Conservation (phyloP, 2,797 vertebrate genomes). For the Pipistrellus nathusii region DNA sequence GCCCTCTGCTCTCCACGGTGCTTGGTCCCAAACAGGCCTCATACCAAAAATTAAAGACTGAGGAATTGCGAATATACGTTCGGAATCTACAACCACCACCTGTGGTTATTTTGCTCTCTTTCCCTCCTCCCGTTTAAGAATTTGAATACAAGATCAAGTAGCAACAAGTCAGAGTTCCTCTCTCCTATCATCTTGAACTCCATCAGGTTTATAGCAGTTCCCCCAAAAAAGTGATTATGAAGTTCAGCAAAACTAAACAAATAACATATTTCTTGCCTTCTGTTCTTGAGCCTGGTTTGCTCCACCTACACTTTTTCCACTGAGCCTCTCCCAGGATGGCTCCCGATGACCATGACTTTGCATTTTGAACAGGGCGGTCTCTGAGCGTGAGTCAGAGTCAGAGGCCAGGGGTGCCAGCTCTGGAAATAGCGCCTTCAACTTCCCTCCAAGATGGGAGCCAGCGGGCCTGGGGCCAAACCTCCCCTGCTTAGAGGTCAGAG, state of each 20-base stretch:
- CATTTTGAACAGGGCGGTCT: neutral
- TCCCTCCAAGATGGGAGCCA: neutral
- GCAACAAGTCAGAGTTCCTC: slow-evolving; percentile 54
- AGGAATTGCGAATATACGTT: neutral
- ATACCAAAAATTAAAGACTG: neutral
- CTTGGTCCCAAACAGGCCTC: slow-evolving; percentile 63
- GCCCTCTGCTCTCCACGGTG: slow-evolving; percentile 2
- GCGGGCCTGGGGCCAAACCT: neutral
- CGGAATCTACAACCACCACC: slow-evolving; percentile 63
- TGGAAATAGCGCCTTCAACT: neutral
- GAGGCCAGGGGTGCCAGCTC: neutral
- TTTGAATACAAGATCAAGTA: neutral
- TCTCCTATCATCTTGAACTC: neutral
- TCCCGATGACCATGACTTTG: slow-evolving; percentile 38
- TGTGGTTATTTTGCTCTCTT: neutral
- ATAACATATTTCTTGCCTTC: neutral
- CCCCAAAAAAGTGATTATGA: neutral
- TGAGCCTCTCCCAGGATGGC: neutral
- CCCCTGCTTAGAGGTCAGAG: neutral
- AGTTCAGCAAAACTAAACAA: slow-evolving; percentile 9
- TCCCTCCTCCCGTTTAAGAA: slow-evolving; percentile 56
- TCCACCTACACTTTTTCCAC: slow-evolving; percentile 13
- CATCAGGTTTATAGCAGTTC: slow-evolving; percentile 15
- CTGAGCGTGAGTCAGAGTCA: slow-evolving; percentile 65
- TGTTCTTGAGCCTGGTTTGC: neutral